Evolutionary conservation across 2,113 vertebrate genomes (phyloP).

Genomic region (Paracanthobrama guichenoti): DNA sequence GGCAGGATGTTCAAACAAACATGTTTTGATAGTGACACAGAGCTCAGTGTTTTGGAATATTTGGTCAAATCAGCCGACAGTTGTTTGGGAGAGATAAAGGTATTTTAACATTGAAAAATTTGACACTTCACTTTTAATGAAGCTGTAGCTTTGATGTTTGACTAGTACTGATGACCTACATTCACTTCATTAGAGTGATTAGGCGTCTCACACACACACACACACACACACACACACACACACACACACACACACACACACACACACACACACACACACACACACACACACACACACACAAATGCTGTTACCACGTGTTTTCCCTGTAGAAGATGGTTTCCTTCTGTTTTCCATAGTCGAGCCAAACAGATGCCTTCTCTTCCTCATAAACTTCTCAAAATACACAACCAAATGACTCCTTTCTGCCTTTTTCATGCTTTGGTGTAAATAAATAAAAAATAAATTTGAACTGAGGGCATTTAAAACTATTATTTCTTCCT

Average conservation of each 20-base stretch:
- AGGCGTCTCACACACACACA: background rate
- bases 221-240: background rate
- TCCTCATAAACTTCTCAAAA: background rate
- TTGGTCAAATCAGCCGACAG: background rate
- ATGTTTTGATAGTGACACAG: background rate
- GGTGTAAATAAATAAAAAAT: background rate
- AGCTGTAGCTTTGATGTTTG: background rate
- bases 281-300: background rate
- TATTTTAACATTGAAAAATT: background rate
- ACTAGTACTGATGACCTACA: background rate
- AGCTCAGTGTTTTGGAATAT: background rate
- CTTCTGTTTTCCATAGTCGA: background rate
- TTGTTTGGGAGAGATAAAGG: background rate
- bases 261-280: conserved; percentile 1
- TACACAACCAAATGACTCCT: background rate
- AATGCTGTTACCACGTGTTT: background rate
- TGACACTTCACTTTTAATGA: background rate
- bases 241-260: background rate
- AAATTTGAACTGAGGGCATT: background rate
- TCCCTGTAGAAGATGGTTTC: conserved; percentile 13
- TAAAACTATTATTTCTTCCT: background rate
- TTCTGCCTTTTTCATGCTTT: background rate
- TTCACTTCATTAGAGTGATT: background rate
- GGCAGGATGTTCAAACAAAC: background rate
- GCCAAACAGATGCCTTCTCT: conserved; percentile 4